phyloP scores from a whole-genome alignment of 2,888 invertebrate species.

The Leptopilina syphax region DNA sequence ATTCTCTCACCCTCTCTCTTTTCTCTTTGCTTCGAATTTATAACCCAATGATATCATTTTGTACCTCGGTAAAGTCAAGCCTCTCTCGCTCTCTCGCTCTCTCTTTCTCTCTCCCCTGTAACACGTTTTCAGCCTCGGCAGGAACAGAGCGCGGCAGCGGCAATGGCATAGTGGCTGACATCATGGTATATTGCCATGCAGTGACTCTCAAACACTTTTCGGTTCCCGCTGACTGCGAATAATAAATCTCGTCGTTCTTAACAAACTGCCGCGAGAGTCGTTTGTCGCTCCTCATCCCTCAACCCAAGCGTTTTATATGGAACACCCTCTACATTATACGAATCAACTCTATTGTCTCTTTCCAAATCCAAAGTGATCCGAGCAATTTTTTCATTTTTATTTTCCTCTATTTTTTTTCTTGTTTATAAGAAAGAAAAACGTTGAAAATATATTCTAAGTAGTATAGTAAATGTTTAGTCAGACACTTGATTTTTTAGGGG shows the following conservation, averaged over 20 bases:
- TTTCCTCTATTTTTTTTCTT: too few species aligned
- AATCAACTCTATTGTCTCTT: conserved; percentile 22
- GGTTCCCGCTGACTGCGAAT: conserved; percentile 50
- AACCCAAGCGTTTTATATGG: conserved; percentile 29
- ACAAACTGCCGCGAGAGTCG: conserved; percentile 58
- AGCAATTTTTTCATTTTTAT: conserved; percentile 1
- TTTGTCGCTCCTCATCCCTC: conserved; percentile 49
- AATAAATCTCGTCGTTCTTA: conserved; percentile 64
- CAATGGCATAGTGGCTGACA: conserved; percentile 71
- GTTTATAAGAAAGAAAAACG: too few species aligned
- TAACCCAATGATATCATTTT: conserved; percentile 77
- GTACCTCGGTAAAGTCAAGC: conserved; percentile 73
- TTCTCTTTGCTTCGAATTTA: conserved; percentile 74
- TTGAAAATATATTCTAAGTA: too few species aligned
- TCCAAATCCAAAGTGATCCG: background rate
- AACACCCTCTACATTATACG: conserved; percentile 39
- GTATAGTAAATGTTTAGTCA: too few species aligned
- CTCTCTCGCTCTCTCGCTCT: conserved; percentile 43
- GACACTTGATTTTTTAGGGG: too few species aligned
- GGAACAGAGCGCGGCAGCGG: conserved; percentile 57
- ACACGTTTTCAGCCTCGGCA: conserved; percentile 60
- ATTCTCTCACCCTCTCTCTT: conserved; percentile 62
- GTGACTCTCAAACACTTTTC: conserved; percentile 74
- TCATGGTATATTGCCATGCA: conserved; percentile 75
- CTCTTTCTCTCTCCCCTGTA: conserved; percentile 57